A percentile compares a stretch with the other conserved stretches of the same genome.
Conservation (phyloP, 2,797 vertebrate genomes). For the Sphaeramia orbicularis region DNA sequence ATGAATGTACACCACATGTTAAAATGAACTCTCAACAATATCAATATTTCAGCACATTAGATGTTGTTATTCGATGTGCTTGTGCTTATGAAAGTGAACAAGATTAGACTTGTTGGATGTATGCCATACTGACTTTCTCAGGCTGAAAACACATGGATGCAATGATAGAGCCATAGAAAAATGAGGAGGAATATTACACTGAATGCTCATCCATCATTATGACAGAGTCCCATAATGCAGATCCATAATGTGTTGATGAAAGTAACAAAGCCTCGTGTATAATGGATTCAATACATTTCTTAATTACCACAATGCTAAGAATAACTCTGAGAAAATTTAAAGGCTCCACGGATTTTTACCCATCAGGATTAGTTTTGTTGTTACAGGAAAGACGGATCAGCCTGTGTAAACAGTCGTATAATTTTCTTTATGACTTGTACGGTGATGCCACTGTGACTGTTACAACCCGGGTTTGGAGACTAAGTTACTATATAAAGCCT, state of each 20-base stretch:
- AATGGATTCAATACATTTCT: conserved; percentile 35
- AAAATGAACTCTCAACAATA: conserved; percentile 55
- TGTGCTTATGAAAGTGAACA: conserved; percentile 56
- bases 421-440: no score
- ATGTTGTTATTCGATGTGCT: conserved; percentile 58
- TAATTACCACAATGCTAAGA: conserved; percentile 34
- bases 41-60: conserved; percentile 68
- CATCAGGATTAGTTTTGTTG: background rate
- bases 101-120: conserved; percentile 59
- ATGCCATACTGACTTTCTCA: conserved; percentile 63
- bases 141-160: conserved; percentile 76
- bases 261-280: conserved; percentile 42
- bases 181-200: conserved; percentile 59
- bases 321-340: conserved; percentile 14
- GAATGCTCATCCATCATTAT: conserved; percentile 64
- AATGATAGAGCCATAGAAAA: conserved; percentile 57
- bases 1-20: conserved; percentile 67
- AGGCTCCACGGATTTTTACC: background rate
- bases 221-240: conserved; percentile 51
- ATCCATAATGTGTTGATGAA: conserved; percentile 65
- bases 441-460: no score
- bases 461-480: no score
- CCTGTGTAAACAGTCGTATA: no score
- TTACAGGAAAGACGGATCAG: background rate
- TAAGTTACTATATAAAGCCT: no score